These are phyloP conservation scores for Procambarus clarkii DNA, from an alignment of 1,140 invertebrate species.

Conservation along the genomic window DNA sequence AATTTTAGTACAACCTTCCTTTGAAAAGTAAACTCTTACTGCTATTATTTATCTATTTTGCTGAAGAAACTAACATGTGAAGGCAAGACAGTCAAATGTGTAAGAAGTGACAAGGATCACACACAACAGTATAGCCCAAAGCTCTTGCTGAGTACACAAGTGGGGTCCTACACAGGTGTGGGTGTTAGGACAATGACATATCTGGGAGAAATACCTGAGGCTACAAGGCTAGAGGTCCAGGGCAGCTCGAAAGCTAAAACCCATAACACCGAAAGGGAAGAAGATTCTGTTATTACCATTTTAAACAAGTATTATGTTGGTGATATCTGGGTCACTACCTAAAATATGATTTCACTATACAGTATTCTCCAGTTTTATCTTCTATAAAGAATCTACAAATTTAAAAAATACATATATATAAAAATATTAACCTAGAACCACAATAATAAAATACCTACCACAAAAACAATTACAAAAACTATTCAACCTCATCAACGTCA, in stretches of 20 bases:
- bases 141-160: neutral
- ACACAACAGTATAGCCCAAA: neutral
- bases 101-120: no score
- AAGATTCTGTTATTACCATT: conserved; percentile 7
- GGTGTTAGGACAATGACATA: conserved; percentile 30
- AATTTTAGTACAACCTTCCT: no score
- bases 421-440: neutral
- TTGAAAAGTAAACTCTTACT: no score
- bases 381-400: neutral
- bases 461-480: neutral
- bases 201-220: conserved; percentile 64
- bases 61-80: no score
- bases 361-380: neutral
- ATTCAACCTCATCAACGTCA: neutral
- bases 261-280: conserved; percentile 35
- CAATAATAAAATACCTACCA: neutral
- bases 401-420: neutral
- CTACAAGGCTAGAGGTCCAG: conserved; percentile 68
- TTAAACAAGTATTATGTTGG: neutral
- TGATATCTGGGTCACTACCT: conserved; percentile 2
- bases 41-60: no score
- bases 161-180: conserved; percentile 20
- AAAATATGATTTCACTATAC: neutral
- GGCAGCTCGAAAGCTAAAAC: conserved; percentile 66
- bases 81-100: no score